phyloP scores from a whole-genome alignment of 2,113 vertebrate genomes.

The Pygoscelis antarcticus region DNA sequence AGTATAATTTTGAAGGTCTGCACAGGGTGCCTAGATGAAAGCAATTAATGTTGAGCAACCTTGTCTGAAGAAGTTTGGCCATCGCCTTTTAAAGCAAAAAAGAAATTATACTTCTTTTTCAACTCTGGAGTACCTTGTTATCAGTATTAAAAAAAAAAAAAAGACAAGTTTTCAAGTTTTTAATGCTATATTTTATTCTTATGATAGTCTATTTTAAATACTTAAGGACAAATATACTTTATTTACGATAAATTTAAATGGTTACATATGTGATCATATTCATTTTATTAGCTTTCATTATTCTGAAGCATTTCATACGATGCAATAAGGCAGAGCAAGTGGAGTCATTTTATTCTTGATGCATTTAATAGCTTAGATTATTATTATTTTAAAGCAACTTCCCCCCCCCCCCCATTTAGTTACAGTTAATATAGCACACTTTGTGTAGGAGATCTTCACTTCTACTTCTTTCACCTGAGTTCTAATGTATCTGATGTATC shows the following conservation, averaged over 20 bases:
- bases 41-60: not conserved
- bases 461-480: constrained; percentile 19
- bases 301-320: not conserved
- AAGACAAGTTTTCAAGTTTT: not conserved
- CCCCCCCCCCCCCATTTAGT: not conserved
- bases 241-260: not conserved
- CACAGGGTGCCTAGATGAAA: not conserved
- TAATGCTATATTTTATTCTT: not conserved
- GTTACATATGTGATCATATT: not conserved
- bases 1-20: not conserved
- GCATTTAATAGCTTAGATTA: not conserved
- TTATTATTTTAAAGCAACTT: not conserved
- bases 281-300: not conserved
- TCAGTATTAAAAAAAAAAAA: not conserved
- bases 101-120: not conserved
- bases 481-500: not conserved
- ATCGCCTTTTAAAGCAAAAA: not conserved
- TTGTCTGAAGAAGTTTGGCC: not conserved
- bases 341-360: not conserved
- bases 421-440: not conserved
- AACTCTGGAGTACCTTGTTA: not conserved
- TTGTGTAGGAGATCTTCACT: constrained; percentile 21
- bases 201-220: not conserved
- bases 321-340: not conserved
- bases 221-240: not conserved